Evolutionary conservation across 2,888 invertebrate genomes (phyloP), one percentile per base, ranked within the genome.

Genomic region (Meliscaeva auricollis): DNA sequence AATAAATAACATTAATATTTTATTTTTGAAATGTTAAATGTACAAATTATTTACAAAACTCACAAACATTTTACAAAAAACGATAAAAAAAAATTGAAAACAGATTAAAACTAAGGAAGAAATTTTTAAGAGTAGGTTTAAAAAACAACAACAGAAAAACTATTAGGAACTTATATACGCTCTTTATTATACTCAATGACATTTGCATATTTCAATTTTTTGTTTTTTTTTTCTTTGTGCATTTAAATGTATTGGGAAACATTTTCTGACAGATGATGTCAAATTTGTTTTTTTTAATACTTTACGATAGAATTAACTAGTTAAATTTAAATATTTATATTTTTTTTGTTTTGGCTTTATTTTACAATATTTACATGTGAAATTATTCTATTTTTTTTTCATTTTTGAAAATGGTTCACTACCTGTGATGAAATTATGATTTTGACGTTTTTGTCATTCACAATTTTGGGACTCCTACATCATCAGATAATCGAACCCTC

Each of bases 401-500:
- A 46, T 30, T 11, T 64, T 79, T 48, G 50, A 52, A 56, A 64
- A 73, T 73, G 73, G 80, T 68, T 79, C 73, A 54, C 20, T 73
- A n/a, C n/a, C n/a, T 69, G 20, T 38, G 62, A 56, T 54, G 38
- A 44, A 60, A 48, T 69, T 72, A 50, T 52, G 0, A 11, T 88
- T 87, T 88, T 89, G 87, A 64, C 62, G 17, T 7, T 9, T 87
- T 70, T 77, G 81, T 84, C 87, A 85, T 75, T 75, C 87, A 88
- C 81, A 88, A 88, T 89, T 87, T 54, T 84, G 75, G 58, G 88
- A 88, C 89, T 90, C 90, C 90, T 91, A 90, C 89, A 91, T 90
- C 91, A 91, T 89, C 89, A 91, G 88, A 90, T 91, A 88, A 90
- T 91, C 88, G 91, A 91, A 88, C 91, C 90, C 91, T 92, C 93